phyloP scores from a whole-genome alignment of 2,888 invertebrate species.

The Sphaerophoria rueppellii region DNA sequence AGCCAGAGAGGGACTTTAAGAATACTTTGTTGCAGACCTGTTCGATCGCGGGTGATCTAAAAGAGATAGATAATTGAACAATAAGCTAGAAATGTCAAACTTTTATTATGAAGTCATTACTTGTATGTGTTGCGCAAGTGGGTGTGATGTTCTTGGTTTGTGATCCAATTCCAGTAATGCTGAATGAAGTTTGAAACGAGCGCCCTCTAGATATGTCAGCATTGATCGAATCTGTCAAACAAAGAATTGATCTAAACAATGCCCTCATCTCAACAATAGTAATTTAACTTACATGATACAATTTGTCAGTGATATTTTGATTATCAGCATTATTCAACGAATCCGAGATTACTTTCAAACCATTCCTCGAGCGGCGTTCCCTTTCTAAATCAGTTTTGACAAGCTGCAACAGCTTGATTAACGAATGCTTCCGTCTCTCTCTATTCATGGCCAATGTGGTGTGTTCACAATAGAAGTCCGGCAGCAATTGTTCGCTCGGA shows the following conservation, averaged over 20 bases:
- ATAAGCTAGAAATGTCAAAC: background rate
- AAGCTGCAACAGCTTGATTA: conserved; percentile 92
- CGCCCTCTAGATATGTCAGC: conserved; percentile 95
- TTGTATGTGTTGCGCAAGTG: conserved; percentile 92
- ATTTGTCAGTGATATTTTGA: conserved; percentile 94
- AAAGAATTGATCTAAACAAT: background rate
- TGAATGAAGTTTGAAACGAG: conserved; percentile 92
- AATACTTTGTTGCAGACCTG: conserved; percentile 93
- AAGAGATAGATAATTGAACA: conserved; percentile 26
- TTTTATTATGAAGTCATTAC: conserved; percentile 70
- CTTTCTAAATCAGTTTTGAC: conserved; percentile 94
- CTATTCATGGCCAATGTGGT: conserved; percentile 95
- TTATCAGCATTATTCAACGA: conserved; percentile 95
- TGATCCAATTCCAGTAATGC: conserved; percentile 92
- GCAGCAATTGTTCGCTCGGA: conserved; percentile 91
- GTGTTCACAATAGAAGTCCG: conserved; percentile 98
- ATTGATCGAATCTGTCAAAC: conserved; percentile 92
- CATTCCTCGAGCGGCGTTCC: conserved; percentile 94
- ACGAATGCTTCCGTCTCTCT: conserved; percentile 92
- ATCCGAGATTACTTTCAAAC: conserved; percentile 93
- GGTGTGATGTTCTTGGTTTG: conserved; percentile 89
- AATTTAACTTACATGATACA: conserved; percentile 90
- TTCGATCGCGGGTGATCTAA: conserved; percentile 91
- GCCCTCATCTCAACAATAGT: background rate
- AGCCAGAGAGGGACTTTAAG: conserved; percentile 86